A percentile compares a stretch with the other conserved stretches of the same genome.
These are phyloP conservation scores for Portunus trituberculatus DNA, from an alignment of 1,140 invertebrate genomes.

Conservation along the genomic window DNA sequence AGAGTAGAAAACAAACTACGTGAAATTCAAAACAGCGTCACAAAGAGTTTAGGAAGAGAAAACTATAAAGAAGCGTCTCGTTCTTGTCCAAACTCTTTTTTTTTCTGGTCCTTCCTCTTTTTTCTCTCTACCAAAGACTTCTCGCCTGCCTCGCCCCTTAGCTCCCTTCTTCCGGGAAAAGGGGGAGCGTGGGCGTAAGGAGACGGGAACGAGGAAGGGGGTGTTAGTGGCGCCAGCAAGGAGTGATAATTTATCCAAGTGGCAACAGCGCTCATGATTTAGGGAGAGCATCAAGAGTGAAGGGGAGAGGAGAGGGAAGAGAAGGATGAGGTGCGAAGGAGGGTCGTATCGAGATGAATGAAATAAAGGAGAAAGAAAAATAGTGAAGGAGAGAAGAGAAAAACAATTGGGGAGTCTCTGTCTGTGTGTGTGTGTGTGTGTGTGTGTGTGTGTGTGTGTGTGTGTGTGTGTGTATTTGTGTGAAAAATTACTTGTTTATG, in stretches of 20 bases:
- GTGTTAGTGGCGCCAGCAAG: background rate
- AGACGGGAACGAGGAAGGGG: background rate
- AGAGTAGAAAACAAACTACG: too few species aligned
- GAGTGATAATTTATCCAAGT: background rate
- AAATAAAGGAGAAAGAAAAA: background rate
- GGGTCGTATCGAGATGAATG: background rate
- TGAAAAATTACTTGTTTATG: too few species aligned
- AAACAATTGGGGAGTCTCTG: background rate
- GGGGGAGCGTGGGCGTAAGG: background rate
- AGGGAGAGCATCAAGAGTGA: background rate
- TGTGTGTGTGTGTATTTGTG: too few species aligned
- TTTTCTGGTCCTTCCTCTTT: background rate
- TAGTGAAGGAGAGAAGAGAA: background rate
- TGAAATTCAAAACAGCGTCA: too few species aligned
- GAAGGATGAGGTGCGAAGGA: background rate
- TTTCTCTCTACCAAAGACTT: background rate
- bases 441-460: too few species aligned
- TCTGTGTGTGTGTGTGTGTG: too few species aligned
- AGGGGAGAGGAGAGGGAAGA: background rate
- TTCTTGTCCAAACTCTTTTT: too few species aligned
- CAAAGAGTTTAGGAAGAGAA: too few species aligned
- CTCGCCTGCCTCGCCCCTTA: background rate
- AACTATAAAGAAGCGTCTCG: too few species aligned
- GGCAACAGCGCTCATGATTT: conserved; percentile 31
- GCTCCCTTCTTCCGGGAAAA: background rate